phyloP scores from a whole-genome alignment of 2,797 vertebrate species.

The Danio aesculapii region DNA sequence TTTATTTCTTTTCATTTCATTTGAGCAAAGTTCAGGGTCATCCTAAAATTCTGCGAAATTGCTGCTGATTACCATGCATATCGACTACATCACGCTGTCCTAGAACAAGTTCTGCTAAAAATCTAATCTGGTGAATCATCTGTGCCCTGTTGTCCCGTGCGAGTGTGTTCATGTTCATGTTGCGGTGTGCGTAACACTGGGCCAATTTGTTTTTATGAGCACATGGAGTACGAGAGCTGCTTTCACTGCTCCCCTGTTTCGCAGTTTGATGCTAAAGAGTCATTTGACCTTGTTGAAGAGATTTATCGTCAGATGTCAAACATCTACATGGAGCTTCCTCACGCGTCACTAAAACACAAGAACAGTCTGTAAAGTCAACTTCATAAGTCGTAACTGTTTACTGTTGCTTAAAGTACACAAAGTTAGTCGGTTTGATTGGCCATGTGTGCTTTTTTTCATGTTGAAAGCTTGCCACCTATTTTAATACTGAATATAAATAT shows the following conservation, averaged over 20 bases:
- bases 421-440: background rate
- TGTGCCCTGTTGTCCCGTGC: background rate
- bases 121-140: no score
- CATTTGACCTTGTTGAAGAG: background rate
- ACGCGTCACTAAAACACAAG: background rate
- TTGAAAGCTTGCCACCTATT: background rate
- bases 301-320: background rate
- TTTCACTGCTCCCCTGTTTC: background rate
- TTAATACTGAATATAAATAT: background rate
- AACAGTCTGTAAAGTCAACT: conserved; percentile 12
- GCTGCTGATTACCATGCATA: background rate
- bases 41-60: no score
- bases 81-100: background rate
- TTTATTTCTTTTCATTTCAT: no score
- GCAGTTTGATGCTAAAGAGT: background rate
- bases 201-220: conserved; percentile 37
- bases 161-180: background rate
- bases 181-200: background rate
- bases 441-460: background rate
- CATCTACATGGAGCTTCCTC: background rate
- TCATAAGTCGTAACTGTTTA: background rate
- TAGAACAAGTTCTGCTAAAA: background rate
- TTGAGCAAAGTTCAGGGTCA: no score
- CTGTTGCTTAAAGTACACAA: background rate
- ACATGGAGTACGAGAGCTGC: conserved; percentile 16